Base-by-base conservation (phyloP, 2,113 vertebrate species). In the Tragelaphus imberbis region DNA sequence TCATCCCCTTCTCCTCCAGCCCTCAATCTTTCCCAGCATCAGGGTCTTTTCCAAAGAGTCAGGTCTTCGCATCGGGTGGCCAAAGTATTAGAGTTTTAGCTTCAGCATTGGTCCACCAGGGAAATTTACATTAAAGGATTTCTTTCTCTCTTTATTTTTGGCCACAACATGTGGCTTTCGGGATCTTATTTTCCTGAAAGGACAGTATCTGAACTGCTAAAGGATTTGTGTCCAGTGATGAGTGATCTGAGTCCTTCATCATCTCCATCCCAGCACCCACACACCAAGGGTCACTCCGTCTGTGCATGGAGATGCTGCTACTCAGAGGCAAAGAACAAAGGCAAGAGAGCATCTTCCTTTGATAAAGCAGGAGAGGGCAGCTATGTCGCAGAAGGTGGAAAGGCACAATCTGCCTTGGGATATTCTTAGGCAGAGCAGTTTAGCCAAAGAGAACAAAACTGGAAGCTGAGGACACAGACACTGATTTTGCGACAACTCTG, bases 401-500 rank as follows among this genome's bases (percentile, higher is more conserved):
- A 65, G 53, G 77, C 25, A n/a, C 5, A 40, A 0, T 16, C 11
- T 1, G 25, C 40, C 36, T 21, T 44, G 5, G n/a, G 47, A 36
- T 10, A 6, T 58, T 10, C 79, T 56, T 9, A 14, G 79, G 51
- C 17, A 28, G 2, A 27, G 23, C 7, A 7, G 21, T 21, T 28
- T 71, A 1, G 68, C 14, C 33, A 30, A 75, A 28, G 8, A 61
- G 21, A 40, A 53, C 36, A 40, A 19, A 36, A 9, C 58, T 2
- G 27, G 56, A 47, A 81, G 13, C 40, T 3, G 40, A 58, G 27
- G 16, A 16, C 75, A 58, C 36, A 14, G 75, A 40, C 25, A 14
- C 2, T 1, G n/a, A 56, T 4, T 58, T 40, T 23, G 5, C 10
- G 2, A 40, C 27, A 44, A 47, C 21, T 25, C 21, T 4, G 0